Evolutionary conservation across 2,113 vertebrate species (phyloP).

Genomic region (Garra rufa): DNA sequence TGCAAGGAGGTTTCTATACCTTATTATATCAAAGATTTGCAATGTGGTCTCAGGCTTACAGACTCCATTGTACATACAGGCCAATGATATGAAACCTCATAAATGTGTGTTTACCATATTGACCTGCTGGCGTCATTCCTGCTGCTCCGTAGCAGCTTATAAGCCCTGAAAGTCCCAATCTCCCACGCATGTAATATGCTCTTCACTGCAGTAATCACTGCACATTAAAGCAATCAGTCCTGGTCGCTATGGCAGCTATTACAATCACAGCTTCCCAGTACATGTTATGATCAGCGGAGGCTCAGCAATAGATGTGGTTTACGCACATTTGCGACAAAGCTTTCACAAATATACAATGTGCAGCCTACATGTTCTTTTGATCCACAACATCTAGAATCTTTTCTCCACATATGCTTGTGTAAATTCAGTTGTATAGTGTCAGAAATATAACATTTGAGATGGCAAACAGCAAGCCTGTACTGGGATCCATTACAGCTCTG

Average conservation of each 20-base stretch:
- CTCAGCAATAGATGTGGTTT: neutral
- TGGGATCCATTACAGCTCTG: slow-evolving; percentile 7
- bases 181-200: slow-evolving; percentile 2
- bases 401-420: neutral
- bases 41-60: neutral
- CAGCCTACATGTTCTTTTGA: neutral
- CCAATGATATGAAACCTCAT: neutral
- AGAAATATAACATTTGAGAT: neutral
- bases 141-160: neutral
- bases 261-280: slow-evolving; percentile 1
- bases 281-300: neutral
- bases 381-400: neutral
- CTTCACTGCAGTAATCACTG: neutral
- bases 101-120: neutral
- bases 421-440: neutral
- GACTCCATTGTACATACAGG: neutral
- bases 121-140: neutral
- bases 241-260: slow-evolving; percentile 3
- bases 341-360: neutral
- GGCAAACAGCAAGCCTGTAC: neutral
- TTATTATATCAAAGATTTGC: neutral
- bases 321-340: neutral
- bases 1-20: neutral
- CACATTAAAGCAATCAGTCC: slow-evolving; percentile 3
- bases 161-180: neutral